These are phyloP conservation scores for Cactoblastis cactorum DNA, from an alignment of 2,888 invertebrate species.

Conservation along the genomic window DNA sequence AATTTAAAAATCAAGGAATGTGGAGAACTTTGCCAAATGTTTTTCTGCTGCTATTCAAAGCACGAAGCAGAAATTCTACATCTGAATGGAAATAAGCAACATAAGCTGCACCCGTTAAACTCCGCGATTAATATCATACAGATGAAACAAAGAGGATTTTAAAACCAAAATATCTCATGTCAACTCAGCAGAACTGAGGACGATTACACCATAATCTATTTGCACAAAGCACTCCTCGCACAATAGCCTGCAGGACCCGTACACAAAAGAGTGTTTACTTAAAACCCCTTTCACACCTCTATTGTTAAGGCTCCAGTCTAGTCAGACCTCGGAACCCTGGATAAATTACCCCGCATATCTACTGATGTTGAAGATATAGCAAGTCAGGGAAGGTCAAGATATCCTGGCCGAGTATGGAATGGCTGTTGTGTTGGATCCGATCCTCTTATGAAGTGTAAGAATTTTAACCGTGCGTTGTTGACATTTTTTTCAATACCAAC, in stretches of 20 bases:
- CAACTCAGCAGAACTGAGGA: conserved; percentile 5
- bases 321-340: conserved; percentile 34
- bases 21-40: too few species aligned
- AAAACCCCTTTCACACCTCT: conserved; percentile 76
- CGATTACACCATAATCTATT: conserved; percentile 63
- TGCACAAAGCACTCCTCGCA: conserved; percentile 63
- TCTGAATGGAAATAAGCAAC: neutral
- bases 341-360: conserved; percentile 27
- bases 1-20: too few species aligned
- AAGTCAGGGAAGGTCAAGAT: conserved; percentile 32
- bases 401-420: conserved; percentile 49
- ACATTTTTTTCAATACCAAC: conserved; percentile 25
- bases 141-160: conserved; percentile 9
- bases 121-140: neutral
- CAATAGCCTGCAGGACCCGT: conserved; percentile 57
- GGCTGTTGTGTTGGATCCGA: conserved; percentile 47
- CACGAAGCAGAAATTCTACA: neutral
- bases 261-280: conserved; percentile 75
- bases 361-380: conserved; percentile 17
- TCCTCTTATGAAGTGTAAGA: conserved; percentile 48
- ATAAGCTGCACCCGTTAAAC: neutral
- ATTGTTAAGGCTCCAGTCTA: conserved; percentile 54
- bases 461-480: conserved; percentile 53
- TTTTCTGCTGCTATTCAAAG: too few species aligned
- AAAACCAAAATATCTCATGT: conserved; percentile 14